Evolutionary conservation across 2,113 vertebrate genomes (phyloP).

Genomic region (Ammospiza nelsoni): DNA sequence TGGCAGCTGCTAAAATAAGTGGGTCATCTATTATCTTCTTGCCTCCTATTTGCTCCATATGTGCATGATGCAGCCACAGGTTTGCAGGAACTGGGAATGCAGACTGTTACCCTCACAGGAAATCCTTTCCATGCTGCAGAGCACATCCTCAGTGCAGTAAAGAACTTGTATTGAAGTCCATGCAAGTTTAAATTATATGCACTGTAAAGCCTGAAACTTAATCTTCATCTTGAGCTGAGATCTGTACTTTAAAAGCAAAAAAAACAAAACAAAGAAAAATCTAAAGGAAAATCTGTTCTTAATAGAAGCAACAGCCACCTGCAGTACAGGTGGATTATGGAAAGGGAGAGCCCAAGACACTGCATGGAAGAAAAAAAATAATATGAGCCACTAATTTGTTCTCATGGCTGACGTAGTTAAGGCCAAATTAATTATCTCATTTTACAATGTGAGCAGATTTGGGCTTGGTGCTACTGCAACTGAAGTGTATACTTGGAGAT

Average conservation of each 20-base stretch:
- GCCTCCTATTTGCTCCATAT: neutral
- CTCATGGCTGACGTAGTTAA: neutral
- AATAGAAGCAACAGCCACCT: neutral
- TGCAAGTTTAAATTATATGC: neutral
- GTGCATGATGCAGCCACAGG: neutral
- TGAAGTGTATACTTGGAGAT: neutral
- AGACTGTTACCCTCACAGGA: neutral
- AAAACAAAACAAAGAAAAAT: no score
- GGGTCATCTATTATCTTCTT: neutral
- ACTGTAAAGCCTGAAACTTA: neutral
- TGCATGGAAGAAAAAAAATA: neutral
- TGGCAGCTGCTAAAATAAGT: neutral
- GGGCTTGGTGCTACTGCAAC: neutral
- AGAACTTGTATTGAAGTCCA: neutral
- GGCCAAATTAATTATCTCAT: neutral
- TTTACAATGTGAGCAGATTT: neutral
- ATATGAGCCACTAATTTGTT: neutral
- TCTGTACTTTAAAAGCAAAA: neutral
- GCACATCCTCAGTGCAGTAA: neutral
- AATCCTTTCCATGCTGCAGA: neutral
- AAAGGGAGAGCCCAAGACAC: neutral
- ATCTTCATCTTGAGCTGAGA: neutral
- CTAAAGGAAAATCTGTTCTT: neutral
- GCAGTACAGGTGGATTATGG: neutral
- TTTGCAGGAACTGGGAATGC: neutral